Evolutionary conservation across 2,113 vertebrate genomes (phyloP).

Genomic region (Leucopsar rothschildi): DNA sequence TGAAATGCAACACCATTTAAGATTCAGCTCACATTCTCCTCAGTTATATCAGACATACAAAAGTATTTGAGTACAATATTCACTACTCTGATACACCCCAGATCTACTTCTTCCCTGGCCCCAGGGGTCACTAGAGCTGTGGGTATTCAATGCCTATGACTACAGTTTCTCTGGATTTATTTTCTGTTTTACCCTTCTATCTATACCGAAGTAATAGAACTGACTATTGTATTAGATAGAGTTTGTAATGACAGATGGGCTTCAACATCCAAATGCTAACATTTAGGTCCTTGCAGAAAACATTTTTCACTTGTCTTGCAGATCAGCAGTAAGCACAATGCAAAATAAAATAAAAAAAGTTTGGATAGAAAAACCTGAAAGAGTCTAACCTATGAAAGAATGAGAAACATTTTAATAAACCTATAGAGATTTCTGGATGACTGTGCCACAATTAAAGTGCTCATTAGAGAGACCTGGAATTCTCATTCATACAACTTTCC

Average conservation of each 20-base stretch:
- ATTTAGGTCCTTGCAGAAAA: not conserved
- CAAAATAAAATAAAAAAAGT: not conserved
- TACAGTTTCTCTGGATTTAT: not conserved
- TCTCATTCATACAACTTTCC: not conserved
- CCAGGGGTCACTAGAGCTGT: not conserved
- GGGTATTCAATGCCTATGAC: not conserved
- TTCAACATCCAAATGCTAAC: not conserved
- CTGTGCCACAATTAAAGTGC: not conserved
- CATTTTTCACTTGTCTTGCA: not conserved
- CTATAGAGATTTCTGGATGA: not conserved
- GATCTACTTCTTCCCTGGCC: not conserved
- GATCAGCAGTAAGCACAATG: not conserved
- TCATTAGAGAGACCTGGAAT: not conserved
- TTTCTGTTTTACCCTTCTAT: not conserved
- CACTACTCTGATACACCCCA: not conserved
- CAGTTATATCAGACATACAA: not conserved
- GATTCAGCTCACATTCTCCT: not conserved
- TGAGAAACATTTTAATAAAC: not conserved
- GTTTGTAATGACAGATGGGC: not conserved
- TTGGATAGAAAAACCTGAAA: not conserved
- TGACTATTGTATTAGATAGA: not conserved
- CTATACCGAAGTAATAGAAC: not conserved
- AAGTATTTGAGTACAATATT: not conserved
- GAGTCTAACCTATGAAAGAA: not conserved
- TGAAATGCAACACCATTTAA: not conserved